Conservation (phyloP, 2,113 vertebrate species). For the Saccopteryx leptura region DNA sequence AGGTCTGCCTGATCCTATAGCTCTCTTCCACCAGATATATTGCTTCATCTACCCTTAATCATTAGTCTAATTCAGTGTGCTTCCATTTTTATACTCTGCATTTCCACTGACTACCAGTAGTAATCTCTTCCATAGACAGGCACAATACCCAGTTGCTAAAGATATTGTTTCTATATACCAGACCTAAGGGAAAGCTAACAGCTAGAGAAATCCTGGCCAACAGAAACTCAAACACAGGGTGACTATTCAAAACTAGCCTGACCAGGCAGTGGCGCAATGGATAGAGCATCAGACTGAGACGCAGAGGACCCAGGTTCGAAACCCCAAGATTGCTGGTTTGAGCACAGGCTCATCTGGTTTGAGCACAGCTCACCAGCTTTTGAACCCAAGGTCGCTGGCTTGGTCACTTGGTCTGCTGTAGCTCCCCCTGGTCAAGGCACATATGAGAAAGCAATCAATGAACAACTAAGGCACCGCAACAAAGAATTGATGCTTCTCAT, state of each 20-base stretch:
- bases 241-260: background rate
- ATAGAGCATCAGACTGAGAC: too few species aligned
- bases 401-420: too few species aligned
- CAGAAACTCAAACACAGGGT: constrained; percentile 38
- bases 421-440: too few species aligned
- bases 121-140: background rate
- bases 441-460: too few species aligned
- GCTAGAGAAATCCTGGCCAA: constrained; percentile 35
- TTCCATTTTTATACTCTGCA: background rate
- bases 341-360: too few species aligned
- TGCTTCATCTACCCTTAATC: background rate
- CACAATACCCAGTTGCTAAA: constrained; percentile 31
- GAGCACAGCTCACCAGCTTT: too few species aligned
- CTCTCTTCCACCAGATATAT: background rate
- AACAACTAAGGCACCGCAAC: too few species aligned
- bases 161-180: background rate
- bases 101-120: background rate
- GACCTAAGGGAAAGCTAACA: constrained; percentile 14
- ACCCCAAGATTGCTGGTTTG: too few species aligned
- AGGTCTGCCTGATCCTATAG: constrained; percentile 1
- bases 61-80: constrained; percentile 14
- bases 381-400: too few species aligned
- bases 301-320: too few species aligned
- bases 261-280: too few species aligned
- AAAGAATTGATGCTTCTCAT: too few species aligned